These are phyloP conservation scores for Epizoanthus rinbou DNA, from an alignment of 92 coral and sea anemone genomes.

Conservation along the genomic window DNA sequence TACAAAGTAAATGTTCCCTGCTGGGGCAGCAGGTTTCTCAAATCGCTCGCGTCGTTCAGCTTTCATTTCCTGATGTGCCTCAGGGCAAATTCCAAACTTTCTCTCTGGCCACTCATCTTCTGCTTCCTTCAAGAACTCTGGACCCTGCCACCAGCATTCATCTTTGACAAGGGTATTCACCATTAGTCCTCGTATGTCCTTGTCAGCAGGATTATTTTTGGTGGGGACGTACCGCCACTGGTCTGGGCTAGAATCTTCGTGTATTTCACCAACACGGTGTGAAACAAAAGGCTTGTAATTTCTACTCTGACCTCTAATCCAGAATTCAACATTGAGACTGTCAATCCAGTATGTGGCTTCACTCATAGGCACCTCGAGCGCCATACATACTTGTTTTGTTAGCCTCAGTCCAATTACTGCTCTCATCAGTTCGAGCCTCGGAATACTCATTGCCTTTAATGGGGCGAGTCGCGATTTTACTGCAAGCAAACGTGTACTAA, in stretches of 20 bases:
- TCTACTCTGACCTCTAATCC: slow-evolving; percentile 70
- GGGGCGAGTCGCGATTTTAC: slow-evolving; percentile 68
- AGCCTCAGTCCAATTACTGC: slow-evolving; percentile 60
- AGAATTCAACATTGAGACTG: slow-evolving; percentile 57
- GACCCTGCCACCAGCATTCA: slow-evolving; percentile 65
- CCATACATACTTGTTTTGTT: slow-evolving; percentile 52
- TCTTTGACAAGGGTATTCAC: slow-evolving; percentile 45
- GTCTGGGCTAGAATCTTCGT: slow-evolving; percentile 54
- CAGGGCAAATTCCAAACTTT: slow-evolving; percentile 26
- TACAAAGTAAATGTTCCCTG: neutral
- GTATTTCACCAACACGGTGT: slow-evolving; percentile 61
- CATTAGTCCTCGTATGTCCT: slow-evolving; percentile 51
- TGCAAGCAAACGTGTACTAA: slow-evolving; percentile 46
- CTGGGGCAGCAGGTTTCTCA: too few species aligned
- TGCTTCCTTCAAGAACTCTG: slow-evolving; percentile 41
- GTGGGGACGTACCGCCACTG: slow-evolving; percentile 73
- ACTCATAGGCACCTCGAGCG: slow-evolving; percentile 50
- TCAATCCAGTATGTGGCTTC: slow-evolving; percentile 61
- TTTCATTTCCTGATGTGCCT: neutral
- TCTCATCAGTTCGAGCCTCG: slow-evolving; percentile 70
- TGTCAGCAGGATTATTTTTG: slow-evolving; percentile 68
- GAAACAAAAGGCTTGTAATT: slow-evolving; percentile 63
- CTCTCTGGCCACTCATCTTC: slow-evolving; percentile 35
- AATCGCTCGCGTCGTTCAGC: neutral
- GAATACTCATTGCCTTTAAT: slow-evolving; percentile 65